A percentile compares a stretch with the other conserved stretches of the same genome.
Conservation (phyloP, 2,113 vertebrate species). For the Centropus bengalensis region DNA sequence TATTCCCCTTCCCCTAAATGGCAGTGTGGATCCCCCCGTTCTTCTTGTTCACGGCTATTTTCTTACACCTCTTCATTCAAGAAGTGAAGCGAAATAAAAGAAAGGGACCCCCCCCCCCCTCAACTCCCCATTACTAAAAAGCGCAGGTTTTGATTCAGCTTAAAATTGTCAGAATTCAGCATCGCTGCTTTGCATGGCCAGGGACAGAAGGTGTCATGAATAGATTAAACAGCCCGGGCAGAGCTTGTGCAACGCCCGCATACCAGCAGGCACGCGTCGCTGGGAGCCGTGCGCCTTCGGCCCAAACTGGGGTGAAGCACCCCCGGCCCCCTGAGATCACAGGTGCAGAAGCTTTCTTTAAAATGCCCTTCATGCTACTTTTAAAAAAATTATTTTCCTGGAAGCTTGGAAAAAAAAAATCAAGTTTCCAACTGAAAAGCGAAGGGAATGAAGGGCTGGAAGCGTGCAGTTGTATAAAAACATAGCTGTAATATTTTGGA, state of each 20-base stretch:
- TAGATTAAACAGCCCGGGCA: conserved; percentile 38
- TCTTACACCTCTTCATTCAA: neutral
- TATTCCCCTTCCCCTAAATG: neutral
- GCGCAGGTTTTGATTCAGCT: neutral
- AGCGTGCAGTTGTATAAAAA: conserved; percentile 27
- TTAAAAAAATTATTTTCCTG: neutral
- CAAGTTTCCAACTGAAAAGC: conserved; percentile 6
- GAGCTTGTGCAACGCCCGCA: neutral
- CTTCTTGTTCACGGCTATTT: neutral
- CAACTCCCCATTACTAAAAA: neutral
- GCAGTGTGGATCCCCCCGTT: neutral
- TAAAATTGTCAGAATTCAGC: neutral
- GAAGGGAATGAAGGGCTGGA: neutral
- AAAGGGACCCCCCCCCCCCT: too few relatives aligned
- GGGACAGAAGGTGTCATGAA: neutral
- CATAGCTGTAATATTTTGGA: conserved; percentile 57
- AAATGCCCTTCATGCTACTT: neutral
- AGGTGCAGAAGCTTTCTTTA: conserved; percentile 57
- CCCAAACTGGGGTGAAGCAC: neutral
- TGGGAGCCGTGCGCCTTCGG: neutral
- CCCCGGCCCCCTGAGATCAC: neutral
- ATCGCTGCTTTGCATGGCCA: neutral
- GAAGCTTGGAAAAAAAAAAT: neutral
- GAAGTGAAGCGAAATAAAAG: neutral
- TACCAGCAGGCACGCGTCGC: neutral